Evolutionary conservation across 2,797 vertebrate species (phyloP).

Genomic region (Myoxocephalus aenaeus): DNA sequence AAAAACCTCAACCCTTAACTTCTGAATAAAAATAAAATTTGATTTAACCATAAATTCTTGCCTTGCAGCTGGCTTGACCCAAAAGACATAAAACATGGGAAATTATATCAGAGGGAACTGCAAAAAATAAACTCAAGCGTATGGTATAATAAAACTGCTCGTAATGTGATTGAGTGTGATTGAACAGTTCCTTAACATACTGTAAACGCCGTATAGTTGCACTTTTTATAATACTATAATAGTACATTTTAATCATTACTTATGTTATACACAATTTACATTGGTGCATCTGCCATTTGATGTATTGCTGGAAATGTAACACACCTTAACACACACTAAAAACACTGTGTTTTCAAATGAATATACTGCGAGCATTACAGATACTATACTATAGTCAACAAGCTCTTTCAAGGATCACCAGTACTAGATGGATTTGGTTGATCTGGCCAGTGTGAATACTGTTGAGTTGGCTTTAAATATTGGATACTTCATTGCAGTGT

Average conservation of each 20-base stretch:
- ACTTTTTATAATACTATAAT: background rate
- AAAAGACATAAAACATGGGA: conserved; percentile 2
- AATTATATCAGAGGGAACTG: background rate
- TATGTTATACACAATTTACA: background rate
- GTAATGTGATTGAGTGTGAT: background rate
- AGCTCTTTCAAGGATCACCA: background rate
- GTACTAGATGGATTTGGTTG: background rate
- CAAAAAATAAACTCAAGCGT: background rate
- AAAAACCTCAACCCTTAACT: conserved; percentile 45
- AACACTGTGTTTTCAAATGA: background rate
- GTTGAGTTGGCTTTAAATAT: background rate
- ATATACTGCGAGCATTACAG: background rate
- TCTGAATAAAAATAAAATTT: conserved; percentile 43
- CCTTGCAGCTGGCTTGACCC: conserved; percentile 2
- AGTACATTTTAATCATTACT: background rate
- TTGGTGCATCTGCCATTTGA: conserved; percentile 12
- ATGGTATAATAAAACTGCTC: background rate
- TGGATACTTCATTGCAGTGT: background rate
- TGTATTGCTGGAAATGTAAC: background rate
- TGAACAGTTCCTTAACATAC: background rate
- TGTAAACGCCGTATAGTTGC: background rate
- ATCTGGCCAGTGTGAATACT: background rate
- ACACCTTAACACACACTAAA: background rate
- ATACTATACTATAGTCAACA: background rate
- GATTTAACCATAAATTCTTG: conserved; percentile 35